Conservation (phyloP, 2,113 vertebrate genomes). For the Brienomyrus brachyistius region DNA sequence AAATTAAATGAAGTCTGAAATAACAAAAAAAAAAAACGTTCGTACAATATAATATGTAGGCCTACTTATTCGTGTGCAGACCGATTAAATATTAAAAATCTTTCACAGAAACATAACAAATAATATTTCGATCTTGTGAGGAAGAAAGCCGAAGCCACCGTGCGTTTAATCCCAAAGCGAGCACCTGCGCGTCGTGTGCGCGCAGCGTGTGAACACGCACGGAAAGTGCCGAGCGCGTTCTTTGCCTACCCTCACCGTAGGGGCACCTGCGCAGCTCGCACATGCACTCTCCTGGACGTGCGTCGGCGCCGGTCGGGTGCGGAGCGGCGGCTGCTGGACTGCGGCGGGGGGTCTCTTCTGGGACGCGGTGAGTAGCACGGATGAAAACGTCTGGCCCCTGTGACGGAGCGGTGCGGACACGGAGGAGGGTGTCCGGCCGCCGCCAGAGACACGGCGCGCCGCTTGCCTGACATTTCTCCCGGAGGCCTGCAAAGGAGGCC, state of each 20-base stretch:
- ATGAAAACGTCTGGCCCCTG: not conserved
- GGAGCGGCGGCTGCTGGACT: conserved; percentile 18
- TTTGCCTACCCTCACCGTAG: not conserved
- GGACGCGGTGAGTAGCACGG: conserved; percentile 21
- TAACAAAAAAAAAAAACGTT: not conserved
- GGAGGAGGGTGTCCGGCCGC: too few relatives aligned
- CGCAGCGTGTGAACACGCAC: not conserved
- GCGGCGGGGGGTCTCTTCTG: not conserved
- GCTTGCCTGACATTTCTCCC: conserved; percentile 16
- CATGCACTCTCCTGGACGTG: conserved; percentile 15
- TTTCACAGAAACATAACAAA: not conserved
- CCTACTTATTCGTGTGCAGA: not conserved
- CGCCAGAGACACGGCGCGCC: not conserved
- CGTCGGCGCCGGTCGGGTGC: conserved; percentile 6
- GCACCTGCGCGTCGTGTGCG: not conserved
- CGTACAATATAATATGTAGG: not conserved
- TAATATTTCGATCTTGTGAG: not conserved
- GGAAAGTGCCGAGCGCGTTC: not conserved
- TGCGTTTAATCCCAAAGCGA: not conserved
- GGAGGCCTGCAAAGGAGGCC: conserved; percentile 26
- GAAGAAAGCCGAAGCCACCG: not conserved
- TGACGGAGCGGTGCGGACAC: not conserved
- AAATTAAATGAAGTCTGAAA: not conserved
- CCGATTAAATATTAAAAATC: not conserved
- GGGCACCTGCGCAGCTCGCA: not conserved